Base-by-base conservation (phyloP, 2,113 vertebrate species). In the Bubo scandiacus region DNA sequence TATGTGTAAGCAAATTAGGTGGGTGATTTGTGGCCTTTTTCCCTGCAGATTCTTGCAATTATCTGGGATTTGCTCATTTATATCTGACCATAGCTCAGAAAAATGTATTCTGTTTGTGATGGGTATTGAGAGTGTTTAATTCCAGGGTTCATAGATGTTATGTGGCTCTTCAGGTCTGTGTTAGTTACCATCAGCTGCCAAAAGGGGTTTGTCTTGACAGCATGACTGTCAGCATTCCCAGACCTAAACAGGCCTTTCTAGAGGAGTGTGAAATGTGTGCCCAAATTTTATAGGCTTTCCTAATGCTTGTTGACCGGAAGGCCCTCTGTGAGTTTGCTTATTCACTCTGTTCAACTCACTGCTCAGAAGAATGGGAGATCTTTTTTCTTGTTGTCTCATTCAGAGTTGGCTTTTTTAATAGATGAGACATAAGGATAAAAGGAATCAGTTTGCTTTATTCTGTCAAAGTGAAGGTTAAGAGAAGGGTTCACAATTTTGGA, bases 391-490 rank as follows among this genome's bases (percentile, higher is more conserved):
- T 82, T 36, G 36, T 36, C 45, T 78, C 59, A 27, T 79, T 93
- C 54, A 73, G 61, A 80, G 43, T 6, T 91, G 32, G 19, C 34
- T 93, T 87, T 90, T 96, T 90, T 80, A 72, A 72, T 84, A 92
- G 54, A 80, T 77, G 66, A 82, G 66, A 40, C 57, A 75, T 75
- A 22, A 3, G 26, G 84, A 92, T 95, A 71, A 92, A 97, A 95
- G n/a, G 45, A 87, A 89, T 75, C 49, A n/a, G 62, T 79, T 94
- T 85, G 58, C 78, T 91, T 95, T 94, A 75, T 89, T 93, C 78
- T 87, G 58, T 80, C 49, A 57, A 79, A 96, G 43, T 68, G 78
- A 95, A 94, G 87, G 81, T 91, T 93, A 96, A 94, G 54, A 96
- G 43, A 90, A 81, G 55, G 36, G 59, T 88, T 96, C 80, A 27